Evolutionary conservation across 2,113 vertebrate species (phyloP).

Genomic region (Aspidoscelis tigris): DNA sequence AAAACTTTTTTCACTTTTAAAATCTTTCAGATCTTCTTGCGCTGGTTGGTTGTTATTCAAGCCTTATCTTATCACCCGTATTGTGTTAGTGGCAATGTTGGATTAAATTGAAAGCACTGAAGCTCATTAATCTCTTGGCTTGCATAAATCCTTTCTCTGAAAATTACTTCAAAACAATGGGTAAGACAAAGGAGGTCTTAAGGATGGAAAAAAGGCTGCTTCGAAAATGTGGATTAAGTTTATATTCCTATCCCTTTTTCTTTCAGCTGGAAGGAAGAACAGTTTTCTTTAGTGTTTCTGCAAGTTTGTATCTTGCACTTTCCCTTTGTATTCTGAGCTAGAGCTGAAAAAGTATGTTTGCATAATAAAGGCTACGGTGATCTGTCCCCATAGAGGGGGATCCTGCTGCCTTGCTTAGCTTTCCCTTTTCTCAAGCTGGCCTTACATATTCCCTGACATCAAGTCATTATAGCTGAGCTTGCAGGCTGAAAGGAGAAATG

Average conservation of each 20-base stretch:
- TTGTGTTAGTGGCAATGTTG: conserved; percentile 61
- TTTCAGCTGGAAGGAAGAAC: conserved; percentile 60
- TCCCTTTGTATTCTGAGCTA: conserved; percentile 68
- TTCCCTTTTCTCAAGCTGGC: conserved; percentile 62
- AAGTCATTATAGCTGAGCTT: conserved; percentile 70
- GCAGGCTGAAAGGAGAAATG: conserved; percentile 73
- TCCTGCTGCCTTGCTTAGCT: conserved; percentile 62
- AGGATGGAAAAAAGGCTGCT: conserved; percentile 67
- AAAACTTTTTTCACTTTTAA: conserved; percentile 61
- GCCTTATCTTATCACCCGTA: conserved; percentile 61
- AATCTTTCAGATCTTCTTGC: conserved; percentile 56
- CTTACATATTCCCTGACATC: conserved; percentile 63
- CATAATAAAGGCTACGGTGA: conserved; percentile 76
- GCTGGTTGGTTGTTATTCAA: conserved; percentile 63
- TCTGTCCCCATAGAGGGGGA: conserved; percentile 73
- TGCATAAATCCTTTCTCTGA: conserved; percentile 67
- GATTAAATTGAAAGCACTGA: conserved; percentile 76
- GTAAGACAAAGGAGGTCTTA: conserved; percentile 69
- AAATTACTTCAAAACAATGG: conserved; percentile 75
- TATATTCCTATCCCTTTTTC: conserved; percentile 58
- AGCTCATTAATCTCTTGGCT: conserved; percentile 76
- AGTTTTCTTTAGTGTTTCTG: conserved; percentile 70
- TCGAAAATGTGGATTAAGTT: conserved; percentile 76
- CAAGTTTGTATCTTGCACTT: conserved; percentile 73
- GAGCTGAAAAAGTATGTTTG: conserved; percentile 70